Base-by-base conservation (phyloP, 2,797 vertebrate species). In the Enteromius anoplus region DNA sequence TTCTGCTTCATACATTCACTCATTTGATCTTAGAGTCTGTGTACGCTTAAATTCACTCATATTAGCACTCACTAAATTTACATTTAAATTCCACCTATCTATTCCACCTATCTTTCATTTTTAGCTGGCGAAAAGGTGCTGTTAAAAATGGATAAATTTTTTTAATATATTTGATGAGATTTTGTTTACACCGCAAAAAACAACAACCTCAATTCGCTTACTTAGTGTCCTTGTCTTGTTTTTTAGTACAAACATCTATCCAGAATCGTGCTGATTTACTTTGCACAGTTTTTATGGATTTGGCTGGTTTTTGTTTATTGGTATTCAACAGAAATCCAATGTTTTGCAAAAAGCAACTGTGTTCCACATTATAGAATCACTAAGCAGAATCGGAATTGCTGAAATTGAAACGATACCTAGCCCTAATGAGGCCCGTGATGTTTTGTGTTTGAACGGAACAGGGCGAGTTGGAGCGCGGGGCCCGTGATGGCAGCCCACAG, bases 391-490 rank as follows among this genome's bases (percentile, higher is more conserved):
- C 1, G 47, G 19, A n/a, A 55, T 11, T n/a, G 8, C 9, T 23
- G 0, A 58, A 58, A 58, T 23, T 23, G 3, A 58, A 58, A 2
- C 1, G 9, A 58, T 55, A 23, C 21, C 3, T 21, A 23, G 3
- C 21, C 53, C 53, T 58, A 55, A 55, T n/a, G 53, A 55, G 2
- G 21, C 53, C 21, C 3, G 4, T 32, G 60, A 32, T 17, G 62
- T 64, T 32, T 32, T 64, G 60, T 64, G 60, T 64, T 42, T 51
- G 47, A 12, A 3, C 32, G 3, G n/a, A 77, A 47, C 94, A 99
- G 98, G 95, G 94, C 82, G 97, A 99, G 86, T 99, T 97, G 0
- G 97, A 99, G 87, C 95, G 96, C 82, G 91, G 94, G 0, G 51
- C 19, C 51, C 51, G 17, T 8, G 51, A 53, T 0, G 89, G 96